These are phyloP conservation scores for Acropternis orthonyx DNA, from an alignment of 2,797 vertebrate genomes.

Conservation along the genomic window DNA sequence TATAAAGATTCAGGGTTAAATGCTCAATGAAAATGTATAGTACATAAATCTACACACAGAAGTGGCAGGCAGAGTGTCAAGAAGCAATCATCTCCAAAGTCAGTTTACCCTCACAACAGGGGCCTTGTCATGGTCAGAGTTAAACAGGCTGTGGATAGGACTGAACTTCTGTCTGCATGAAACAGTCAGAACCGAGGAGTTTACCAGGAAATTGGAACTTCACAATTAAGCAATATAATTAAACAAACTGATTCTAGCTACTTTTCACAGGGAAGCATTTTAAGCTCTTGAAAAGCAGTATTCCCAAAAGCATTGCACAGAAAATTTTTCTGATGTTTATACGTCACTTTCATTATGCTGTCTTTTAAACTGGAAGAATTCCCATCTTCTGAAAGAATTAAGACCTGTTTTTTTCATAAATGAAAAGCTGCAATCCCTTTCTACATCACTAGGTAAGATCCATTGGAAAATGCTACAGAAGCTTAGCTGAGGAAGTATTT, in stretches of 20 bases:
- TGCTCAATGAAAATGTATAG: conserved; percentile 59
- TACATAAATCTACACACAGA: conserved; percentile 54
- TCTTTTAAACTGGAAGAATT: not conserved
- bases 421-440: not conserved
- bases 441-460: not conserved
- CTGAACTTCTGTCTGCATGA: not conserved
- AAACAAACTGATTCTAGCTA: not conserved
- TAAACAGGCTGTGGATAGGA: conserved; percentile 24
- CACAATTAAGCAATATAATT: not conserved
- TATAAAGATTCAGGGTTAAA: conserved; percentile 67
- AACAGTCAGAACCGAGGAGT: not conserved
- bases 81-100: conserved; percentile 55
- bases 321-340: not conserved
- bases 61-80: conserved; percentile 49
- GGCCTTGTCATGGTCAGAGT: conserved; percentile 32
- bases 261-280: not conserved
- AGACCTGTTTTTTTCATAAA: not conserved
- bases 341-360: not conserved
- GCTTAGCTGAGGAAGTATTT: not conserved
- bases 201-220: not conserved
- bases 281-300: not conserved
- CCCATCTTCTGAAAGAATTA: not conserved
- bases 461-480: not conserved
- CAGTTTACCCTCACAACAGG: conserved; percentile 51
- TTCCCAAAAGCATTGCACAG: not conserved